phyloP scores from a whole-genome alignment of 2,888 invertebrate genomes.

The Brachynemurus nebulosus region DNA sequence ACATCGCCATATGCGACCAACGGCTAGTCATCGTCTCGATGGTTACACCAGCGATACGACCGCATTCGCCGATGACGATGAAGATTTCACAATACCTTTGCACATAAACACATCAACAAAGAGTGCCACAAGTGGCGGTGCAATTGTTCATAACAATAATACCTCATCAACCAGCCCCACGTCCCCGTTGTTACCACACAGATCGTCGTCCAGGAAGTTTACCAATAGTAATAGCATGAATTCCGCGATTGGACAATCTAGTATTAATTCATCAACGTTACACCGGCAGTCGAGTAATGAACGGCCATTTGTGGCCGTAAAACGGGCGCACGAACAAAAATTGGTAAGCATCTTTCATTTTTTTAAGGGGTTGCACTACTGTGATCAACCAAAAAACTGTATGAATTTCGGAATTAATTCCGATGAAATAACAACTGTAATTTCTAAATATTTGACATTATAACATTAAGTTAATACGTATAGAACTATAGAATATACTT shows the following conservation, averaged over 20 bases:
- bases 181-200: slow-evolving; percentile 35
- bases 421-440: no score
- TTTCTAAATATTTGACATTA: no score
- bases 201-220: slow-evolving; percentile 33
- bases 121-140: not conserved
- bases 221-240: slow-evolving; percentile 20
- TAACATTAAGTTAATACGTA: no score
- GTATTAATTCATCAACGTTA: slow-evolving; percentile 23
- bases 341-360: no score
- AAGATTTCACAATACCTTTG: slow-evolving; percentile 52
- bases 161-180: slow-evolving; percentile 30
- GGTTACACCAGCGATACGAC: slow-evolving; percentile 70
- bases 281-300: slow-evolving; percentile 35
- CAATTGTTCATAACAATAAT: slow-evolving; percentile 17
- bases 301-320: slow-evolving; percentile 48
- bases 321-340: slow-evolving; percentile 37
- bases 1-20: slow-evolving; percentile 27
- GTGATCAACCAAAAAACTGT: no score
- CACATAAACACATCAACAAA: slow-evolving; percentile 44
- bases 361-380: no score
- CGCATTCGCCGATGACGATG: slow-evolving; percentile 62
- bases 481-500: no score
- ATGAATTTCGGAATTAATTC: no score
- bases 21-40: slow-evolving; percentile 42
- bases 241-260: slow-evolving; percentile 25